Percentiles rank a stretch among this genome's conserved stretches.
Conservation (phyloP, 2,113 vertebrate genomes). For the Galeopterus variegatus region DNA sequence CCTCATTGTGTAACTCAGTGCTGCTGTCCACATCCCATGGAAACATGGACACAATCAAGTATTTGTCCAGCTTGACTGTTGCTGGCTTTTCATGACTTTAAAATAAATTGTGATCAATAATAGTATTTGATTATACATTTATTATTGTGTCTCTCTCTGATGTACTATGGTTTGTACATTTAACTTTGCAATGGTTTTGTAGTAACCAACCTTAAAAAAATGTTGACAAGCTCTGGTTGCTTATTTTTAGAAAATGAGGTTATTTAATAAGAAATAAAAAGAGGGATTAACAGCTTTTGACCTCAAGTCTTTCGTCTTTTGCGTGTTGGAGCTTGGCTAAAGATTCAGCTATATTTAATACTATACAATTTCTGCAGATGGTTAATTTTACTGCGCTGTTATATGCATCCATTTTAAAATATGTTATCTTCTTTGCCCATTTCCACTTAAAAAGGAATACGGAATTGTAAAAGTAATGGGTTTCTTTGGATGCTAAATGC, state of each 20-base stretch:
- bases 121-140: constrained; percentile 84
- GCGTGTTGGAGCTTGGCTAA: constrained; percentile 63
- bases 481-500: constrained; percentile 43
- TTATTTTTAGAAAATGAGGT: constrained; percentile 80
- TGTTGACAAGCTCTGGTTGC: constrained; percentile 71
- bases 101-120: constrained; percentile 93
- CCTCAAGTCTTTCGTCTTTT: constrained; percentile 70
- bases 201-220: constrained; percentile 72
- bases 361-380: constrained; percentile 33
- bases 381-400: constrained; percentile 11
- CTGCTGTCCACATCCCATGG: constrained; percentile 88
- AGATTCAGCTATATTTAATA: constrained; percentile 54
- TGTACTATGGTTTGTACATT: constrained; percentile 79
- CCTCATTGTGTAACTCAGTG: constrained; percentile 89
- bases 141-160: constrained; percentile 76
- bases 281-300: constrained; percentile 73
- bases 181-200: constrained; percentile 74
- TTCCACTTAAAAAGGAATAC: constrained; percentile 29
- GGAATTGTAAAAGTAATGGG: constrained; percentile 19
- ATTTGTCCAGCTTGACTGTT: constrained; percentile 91
- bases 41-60: constrained; percentile 89
- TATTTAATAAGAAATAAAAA: constrained; percentile 75
- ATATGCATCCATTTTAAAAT: constrained; percentile 52
- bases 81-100: constrained; percentile 94
- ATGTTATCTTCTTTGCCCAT: neutral